Evolutionary conservation across 1,140 invertebrate genomes (phyloP).

Genomic region (Brachystomella parvula): DNA sequence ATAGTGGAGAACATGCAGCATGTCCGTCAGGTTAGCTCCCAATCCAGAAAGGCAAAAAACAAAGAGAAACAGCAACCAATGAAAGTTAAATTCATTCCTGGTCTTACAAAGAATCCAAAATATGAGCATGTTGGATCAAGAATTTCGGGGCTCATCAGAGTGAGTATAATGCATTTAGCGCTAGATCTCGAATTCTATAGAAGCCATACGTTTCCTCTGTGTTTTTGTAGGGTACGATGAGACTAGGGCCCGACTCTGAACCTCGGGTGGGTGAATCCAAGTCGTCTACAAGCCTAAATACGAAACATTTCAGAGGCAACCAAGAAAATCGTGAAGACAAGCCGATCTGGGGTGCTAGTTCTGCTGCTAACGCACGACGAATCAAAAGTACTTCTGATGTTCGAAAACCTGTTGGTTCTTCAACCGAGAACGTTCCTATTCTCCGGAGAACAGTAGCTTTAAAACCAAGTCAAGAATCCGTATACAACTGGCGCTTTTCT

Average conservation of each 20-base stretch:
- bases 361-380: slow-evolving; percentile 1
- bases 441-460: slow-evolving; percentile 9
- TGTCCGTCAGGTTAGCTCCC: slow-evolving; percentile 19
- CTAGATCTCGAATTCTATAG: background rate
- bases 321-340: background rate
- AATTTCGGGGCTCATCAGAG: slow-evolving; percentile 26
- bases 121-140: slow-evolving; percentile 34
- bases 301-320: background rate
- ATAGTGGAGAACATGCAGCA: slow-evolving; percentile 29
- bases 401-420: background rate
- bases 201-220: background rate
- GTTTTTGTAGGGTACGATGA: background rate
- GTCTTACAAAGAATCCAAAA: slow-evolving; percentile 36
- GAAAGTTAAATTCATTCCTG: slow-evolving; percentile 35
- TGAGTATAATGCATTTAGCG: slow-evolving; percentile 18
- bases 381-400: slow-evolving; percentile 7
- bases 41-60: slow-evolving; percentile 11
- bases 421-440: background rate
- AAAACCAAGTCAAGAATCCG: slow-evolving; percentile 27
- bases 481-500: slow-evolving; percentile 35
- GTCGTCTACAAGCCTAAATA: background rate
- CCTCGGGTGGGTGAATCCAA: background rate
- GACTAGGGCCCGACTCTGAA: background rate
- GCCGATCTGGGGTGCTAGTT: slow-evolving; percentile 11
- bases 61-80: slow-evolving; percentile 16